Evolutionary conservation across 2,888 invertebrate species (phyloP).

Genomic region (Leptinotarsa juncta): DNA sequence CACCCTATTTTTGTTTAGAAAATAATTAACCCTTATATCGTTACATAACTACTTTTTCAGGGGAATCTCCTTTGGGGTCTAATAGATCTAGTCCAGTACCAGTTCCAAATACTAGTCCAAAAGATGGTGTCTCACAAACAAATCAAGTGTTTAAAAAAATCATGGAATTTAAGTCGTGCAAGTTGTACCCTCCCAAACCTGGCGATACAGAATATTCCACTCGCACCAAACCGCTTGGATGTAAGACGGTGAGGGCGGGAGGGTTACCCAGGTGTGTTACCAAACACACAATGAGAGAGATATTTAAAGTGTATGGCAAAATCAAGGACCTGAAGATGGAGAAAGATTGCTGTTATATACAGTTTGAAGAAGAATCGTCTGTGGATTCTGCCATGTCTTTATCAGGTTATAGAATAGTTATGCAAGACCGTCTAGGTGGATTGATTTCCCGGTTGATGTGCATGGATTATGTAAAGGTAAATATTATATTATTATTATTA

Average conservation of each 20-base stretch:
- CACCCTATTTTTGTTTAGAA: no score
- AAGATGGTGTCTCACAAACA: no score
- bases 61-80: no score
- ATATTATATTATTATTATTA: no score
- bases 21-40: no score
- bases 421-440: not conserved
- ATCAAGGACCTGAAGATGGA: constrained; percentile 3
- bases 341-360: not conserved
- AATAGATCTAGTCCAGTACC: no score
- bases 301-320: constrained; percentile 18
- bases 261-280: constrained; percentile 4
- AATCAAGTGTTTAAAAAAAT: no score
- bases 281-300: constrained; percentile 2
- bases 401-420: not conserved
- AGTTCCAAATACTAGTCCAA: no score
- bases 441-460: not conserved
- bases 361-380: not conserved
- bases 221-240: not conserved
- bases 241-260: constrained; percentile 4
- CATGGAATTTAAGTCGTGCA: not conserved
- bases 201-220: not conserved
- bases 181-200: constrained; percentile 8
- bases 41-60: no score
- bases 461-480: constrained; percentile 16
- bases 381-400: not conserved